A percentile compares a stretch with the other conserved stretches of the same genome.
phyloP scores from a whole-genome alignment of 1,140 invertebrate genomes.

The Brevipalpus yothersi region DNA sequence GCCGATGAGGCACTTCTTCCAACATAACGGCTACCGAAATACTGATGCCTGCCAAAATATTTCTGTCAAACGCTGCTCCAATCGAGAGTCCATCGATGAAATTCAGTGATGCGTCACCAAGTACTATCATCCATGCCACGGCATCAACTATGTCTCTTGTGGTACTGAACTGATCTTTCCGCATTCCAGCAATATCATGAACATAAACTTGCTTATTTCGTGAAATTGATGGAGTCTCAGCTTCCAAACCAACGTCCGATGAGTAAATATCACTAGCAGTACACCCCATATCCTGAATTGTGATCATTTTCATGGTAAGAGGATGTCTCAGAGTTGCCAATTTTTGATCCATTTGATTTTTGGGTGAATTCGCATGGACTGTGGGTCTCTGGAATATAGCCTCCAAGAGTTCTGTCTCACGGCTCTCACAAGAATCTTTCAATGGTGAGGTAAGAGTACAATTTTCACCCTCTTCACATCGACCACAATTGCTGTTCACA shows the following conservation, averaged over 20 bases:
- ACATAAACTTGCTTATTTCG: constrained; percentile 2
- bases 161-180: constrained; percentile 8
- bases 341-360: background rate
- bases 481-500: background rate
- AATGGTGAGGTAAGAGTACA: no score
- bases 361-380: background rate
- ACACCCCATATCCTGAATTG: background rate
- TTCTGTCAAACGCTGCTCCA: constrained; percentile 33
- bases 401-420: background rate
- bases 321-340: background rate
- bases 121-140: constrained; percentile 11
- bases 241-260: no score
- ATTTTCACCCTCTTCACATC: no score
- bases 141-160: constrained; percentile 4
- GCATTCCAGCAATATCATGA: constrained; percentile 2
- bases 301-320: background rate
- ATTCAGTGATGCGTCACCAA: constrained; percentile 10
- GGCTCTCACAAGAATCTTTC: no score
- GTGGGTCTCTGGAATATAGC: background rate
- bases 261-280: background rate
- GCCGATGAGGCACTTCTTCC: constrained; percentile 40
- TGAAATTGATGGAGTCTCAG: no score
- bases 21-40: constrained; percentile 38
- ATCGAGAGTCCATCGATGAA: constrained; percentile 11
- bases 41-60: constrained; percentile 31